Conservation (phyloP, 2,888 invertebrate genomes). For the Spialia ferax region DNA sequence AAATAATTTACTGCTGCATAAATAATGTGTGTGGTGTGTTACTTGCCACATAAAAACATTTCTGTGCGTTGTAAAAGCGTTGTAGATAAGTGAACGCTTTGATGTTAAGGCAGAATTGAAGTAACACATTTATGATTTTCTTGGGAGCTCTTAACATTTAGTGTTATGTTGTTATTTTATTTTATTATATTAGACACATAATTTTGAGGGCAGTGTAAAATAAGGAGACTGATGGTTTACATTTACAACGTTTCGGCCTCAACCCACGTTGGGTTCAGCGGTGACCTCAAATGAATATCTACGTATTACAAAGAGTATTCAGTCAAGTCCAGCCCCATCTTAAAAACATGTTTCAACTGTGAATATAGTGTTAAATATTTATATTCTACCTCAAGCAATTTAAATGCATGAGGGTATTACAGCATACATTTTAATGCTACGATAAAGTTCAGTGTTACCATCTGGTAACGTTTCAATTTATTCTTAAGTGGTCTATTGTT, state of each 20-base stretch:
- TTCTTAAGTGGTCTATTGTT: conserved; percentile 9
- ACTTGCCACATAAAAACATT: conserved; percentile 29
- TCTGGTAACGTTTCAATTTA: conserved; percentile 7
- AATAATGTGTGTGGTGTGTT: conserved; percentile 35
- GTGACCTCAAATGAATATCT: no score
- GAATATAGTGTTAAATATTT: not conserved
- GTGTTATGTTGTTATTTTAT: not conserved
- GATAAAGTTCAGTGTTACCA: not conserved
- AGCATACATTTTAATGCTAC: not conserved
- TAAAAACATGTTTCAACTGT: not conserved
- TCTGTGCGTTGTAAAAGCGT: conserved; percentile 20
- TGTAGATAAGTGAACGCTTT: conserved; percentile 23
- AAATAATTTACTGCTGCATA: conserved; percentile 33
- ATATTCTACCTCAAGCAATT: not conserved
- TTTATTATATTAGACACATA: not conserved
- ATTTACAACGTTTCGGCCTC: no score
- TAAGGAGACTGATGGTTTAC: not conserved
- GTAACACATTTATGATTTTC: conserved; percentile 2
- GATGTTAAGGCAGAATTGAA: conserved; percentile 26
- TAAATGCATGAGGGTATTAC: conserved; percentile 1
- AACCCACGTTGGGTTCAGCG: no score
- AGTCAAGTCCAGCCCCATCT: not conserved
- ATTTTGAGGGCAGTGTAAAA: not conserved
- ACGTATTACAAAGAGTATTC: no score
- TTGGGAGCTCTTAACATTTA: conserved; percentile 8